Conservation (phyloP, 2,888 invertebrate genomes). For the Trichopria drosophilae region DNA sequence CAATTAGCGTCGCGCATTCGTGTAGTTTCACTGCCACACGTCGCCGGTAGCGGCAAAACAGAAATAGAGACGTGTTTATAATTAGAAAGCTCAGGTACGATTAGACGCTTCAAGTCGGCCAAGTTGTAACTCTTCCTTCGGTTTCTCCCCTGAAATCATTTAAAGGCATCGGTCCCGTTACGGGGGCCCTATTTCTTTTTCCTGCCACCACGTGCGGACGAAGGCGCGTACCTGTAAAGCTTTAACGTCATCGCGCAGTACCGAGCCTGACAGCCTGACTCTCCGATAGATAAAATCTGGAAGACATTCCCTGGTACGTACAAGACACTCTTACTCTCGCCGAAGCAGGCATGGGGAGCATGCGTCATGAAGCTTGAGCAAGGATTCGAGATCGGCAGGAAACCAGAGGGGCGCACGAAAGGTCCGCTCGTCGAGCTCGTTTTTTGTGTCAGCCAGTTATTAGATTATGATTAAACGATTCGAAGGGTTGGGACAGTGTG, state of each 20-base stretch:
- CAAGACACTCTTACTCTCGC: constrained; percentile 18
- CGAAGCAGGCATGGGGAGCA: constrained; percentile 3
- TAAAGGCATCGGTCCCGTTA: no score
- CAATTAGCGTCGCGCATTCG: no score
- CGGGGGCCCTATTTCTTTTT: constrained; percentile 16
- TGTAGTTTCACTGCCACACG: no score
- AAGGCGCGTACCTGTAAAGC: constrained; percentile 12
- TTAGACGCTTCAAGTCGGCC: no score
- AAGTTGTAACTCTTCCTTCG: no score
- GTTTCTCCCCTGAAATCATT: no score
- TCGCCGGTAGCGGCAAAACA: no score
- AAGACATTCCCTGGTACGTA: constrained; percentile 28
- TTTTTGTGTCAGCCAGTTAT: constrained; percentile 58
- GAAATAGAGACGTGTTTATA: no score
- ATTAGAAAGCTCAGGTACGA: no score
- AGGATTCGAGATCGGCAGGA: constrained; percentile 4
- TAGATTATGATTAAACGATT: constrained; percentile 59
- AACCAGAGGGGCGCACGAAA: constrained; percentile 5
- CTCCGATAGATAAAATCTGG: constrained; percentile 53
- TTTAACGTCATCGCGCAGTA: constrained; percentile 26
- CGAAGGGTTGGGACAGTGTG: constrained; percentile 40
- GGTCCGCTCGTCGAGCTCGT: constrained; percentile 41
- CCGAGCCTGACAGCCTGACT: constrained; percentile 46
- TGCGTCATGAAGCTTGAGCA: neutral
- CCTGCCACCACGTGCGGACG: no score